Conservation (phyloP, 2,888 invertebrate species). For the Synergus laeviventris region DNA sequence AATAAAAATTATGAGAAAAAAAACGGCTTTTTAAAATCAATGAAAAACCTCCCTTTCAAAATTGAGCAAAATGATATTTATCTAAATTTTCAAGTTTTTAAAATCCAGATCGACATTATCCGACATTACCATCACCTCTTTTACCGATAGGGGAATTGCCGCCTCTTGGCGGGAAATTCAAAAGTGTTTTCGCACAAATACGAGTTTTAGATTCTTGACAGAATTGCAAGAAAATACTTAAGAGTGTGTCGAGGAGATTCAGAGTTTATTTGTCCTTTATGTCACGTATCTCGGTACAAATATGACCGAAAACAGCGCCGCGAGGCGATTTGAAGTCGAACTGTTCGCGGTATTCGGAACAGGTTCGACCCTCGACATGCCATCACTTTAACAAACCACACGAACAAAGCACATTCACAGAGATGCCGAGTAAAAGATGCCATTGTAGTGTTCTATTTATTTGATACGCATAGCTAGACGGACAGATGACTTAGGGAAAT, state of each 20-base stretch:
- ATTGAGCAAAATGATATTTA: background rate
- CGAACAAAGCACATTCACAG: conserved; percentile 54
- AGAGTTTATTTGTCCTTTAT: conserved; percentile 32
- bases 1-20: background rate
- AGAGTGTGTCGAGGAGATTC: background rate
- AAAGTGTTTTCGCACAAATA: conserved; percentile 23
- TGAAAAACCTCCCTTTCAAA: background rate
- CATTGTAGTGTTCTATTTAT: conserved; percentile 55
- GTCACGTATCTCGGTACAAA: conserved; percentile 24
- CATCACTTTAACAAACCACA: conserved; percentile 58
- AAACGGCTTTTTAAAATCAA: no score
- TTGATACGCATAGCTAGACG: conserved; percentile 46
- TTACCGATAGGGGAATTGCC: background rate
- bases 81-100: background rate
- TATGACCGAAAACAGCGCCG: conserved; percentile 20
- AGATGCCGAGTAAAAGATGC: conserved; percentile 47
- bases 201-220: conserved; percentile 24
- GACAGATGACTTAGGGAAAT: conserved; percentile 47
- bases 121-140: background rate
- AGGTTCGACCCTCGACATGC: conserved; percentile 68
- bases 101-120: background rate
- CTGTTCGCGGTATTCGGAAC: conserved; percentile 66
- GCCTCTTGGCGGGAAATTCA: conserved; percentile 4
- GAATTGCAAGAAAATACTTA: conserved; percentile 13
- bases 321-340: conserved; percentile 43